These are phyloP conservation scores for Pseudopipra pipra DNA, from an alignment of 2,113 vertebrate species.

Conservation along the genomic window DNA sequence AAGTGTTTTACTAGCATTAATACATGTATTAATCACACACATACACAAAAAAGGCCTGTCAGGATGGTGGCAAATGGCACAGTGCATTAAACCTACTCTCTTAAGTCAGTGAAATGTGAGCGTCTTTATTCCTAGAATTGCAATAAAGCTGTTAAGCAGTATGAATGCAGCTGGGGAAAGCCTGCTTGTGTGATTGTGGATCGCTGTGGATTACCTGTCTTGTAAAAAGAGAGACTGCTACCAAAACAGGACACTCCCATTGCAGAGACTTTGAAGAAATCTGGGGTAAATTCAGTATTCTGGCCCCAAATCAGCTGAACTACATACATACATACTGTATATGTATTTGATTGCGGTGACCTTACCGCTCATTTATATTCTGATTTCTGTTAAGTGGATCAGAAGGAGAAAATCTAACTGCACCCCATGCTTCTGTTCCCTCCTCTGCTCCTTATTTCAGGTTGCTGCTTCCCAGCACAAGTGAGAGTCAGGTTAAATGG, in stretches of 20 bases:
- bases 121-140: not conserved
- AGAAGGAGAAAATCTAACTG: not conserved
- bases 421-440: not conserved
- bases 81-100: not conserved
- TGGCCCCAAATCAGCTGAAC: not conserved
- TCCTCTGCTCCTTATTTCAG: not conserved
- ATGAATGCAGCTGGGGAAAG: not conserved
- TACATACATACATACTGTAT: not conserved
- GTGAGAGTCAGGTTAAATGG: not conserved
- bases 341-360: not conserved
- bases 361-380: not conserved
- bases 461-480: not conserved
- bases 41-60: not conserved
- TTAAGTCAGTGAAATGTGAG: not conserved
- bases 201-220: not conserved
- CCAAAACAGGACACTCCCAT: not conserved
- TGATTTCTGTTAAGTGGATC: not conserved
- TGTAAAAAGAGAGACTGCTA: not conserved
- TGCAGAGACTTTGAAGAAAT: not conserved
- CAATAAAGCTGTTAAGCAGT: not conserved
- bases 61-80: not conserved
- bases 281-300: not conserved
- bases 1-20: conserved; percentile 32
- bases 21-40: not conserved
- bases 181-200: not conserved